A percentile compares a stretch with the other conserved stretches of the same genome.
phyloP scores from a whole-genome alignment of 2,888 invertebrate species.

The Sphecodes monilicornis region DNA sequence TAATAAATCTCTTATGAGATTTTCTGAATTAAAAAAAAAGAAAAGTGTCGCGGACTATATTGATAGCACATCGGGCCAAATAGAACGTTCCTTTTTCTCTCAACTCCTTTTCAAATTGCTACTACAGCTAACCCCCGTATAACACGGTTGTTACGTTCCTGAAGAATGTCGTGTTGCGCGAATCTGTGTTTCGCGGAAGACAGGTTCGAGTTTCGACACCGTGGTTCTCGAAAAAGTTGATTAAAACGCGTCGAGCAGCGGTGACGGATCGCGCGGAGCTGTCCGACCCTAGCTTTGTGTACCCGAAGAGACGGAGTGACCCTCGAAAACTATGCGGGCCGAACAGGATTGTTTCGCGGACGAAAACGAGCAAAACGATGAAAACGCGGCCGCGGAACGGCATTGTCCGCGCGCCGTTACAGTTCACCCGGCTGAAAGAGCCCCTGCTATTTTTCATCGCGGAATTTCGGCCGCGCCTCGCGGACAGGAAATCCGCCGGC shows the following conservation, averaged over 20 bases:
- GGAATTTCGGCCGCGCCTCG: conserved; percentile 25
- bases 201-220: background rate
- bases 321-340: conserved; percentile 34
- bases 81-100: too few relatives aligned
- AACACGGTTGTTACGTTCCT: too few relatives aligned
- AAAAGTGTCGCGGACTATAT: too few relatives aligned
- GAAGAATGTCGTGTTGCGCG: too few relatives aligned
- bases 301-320: conserved; percentile 33
- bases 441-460: conserved; percentile 35
- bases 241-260: conserved; percentile 43
- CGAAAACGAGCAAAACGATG: conserved; percentile 50
- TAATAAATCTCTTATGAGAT: too few relatives aligned
- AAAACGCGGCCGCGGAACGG: background rate
- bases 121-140: too few relatives aligned
- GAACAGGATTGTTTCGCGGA: conserved; percentile 48
- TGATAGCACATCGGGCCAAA: too few relatives aligned
- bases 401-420: conserved; percentile 27
- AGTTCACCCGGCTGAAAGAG: conserved; percentile 33
- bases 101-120: too few relatives aligned
- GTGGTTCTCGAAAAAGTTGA: conserved; percentile 47
- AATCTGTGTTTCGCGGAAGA: too few relatives aligned
- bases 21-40: too few relatives aligned
- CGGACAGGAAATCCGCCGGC: conserved; percentile 37
- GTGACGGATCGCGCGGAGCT: conserved; percentile 50
- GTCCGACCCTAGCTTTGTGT: conserved; percentile 48